A percentile compares a stretch with the other conserved stretches of the same genome.
These are phyloP conservation scores for Lepas anatifera DNA, from an alignment of 2,888 invertebrate species.

Conservation along the genomic window DNA sequence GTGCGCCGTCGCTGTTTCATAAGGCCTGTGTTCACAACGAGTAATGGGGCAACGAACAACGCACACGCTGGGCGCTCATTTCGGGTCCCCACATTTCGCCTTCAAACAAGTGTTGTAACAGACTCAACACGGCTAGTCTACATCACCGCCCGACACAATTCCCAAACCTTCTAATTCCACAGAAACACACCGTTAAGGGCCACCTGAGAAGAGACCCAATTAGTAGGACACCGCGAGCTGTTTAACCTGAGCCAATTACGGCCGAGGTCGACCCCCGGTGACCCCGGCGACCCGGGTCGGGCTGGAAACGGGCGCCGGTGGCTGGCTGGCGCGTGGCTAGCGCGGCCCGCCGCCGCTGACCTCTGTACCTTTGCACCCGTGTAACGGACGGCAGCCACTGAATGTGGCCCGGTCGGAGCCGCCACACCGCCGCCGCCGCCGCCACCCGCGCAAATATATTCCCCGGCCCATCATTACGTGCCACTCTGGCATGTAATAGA, in stretches of 20 bases:
- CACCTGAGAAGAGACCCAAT: too few relatives aligned
- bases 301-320: neutral
- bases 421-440: neutral
- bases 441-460: neutral
- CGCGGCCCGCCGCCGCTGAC: neutral
- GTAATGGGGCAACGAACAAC: too few relatives aligned
- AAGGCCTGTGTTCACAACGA: too few relatives aligned
- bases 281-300: neutral
- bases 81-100: too few relatives aligned
- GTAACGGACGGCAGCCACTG: neutral
- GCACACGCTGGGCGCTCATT: too few relatives aligned
- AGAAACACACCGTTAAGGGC: too few relatives aligned
- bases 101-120: too few relatives aligned
- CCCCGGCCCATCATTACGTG: slow-evolving; percentile 1
- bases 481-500: slow-evolving; percentile 10
- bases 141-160: too few relatives aligned
- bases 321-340: neutral
- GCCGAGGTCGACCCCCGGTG: neutral
- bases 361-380: slow-evolving; percentile 9
- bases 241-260: neutral
- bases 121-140: too few relatives aligned
- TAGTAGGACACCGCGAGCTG: neutral
- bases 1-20: too few relatives aligned
- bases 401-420: neutral
- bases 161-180: too few relatives aligned